phyloP scores from a whole-genome alignment of 1,140 invertebrate genomes.

The Rhagoletis zephyria region DNA sequence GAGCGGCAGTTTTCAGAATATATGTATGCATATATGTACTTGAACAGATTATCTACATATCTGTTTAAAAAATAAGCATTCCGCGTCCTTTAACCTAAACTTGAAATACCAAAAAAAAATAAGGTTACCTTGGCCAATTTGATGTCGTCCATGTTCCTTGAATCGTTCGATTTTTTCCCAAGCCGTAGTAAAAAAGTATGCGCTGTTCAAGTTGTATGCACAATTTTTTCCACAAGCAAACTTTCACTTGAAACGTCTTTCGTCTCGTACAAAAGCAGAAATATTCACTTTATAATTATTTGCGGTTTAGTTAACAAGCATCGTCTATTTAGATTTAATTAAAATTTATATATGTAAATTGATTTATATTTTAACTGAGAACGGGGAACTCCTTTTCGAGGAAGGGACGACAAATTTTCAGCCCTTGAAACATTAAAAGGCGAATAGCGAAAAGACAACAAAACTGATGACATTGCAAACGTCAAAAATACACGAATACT shows the following conservation, averaged over 20 bases:
- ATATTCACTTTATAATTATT: not conserved
- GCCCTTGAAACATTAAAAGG: not conserved
- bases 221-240: not conserved
- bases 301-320: not conserved
- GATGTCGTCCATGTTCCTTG: slow-evolving; percentile 53
- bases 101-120: not conserved
- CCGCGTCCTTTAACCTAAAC: no score
- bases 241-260: slow-evolving; percentile 10
- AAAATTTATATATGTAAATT: not conserved
- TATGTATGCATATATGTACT: not conserved
- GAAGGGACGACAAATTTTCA: not conserved
- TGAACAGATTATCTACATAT: no score
- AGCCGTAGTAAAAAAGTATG: not conserved
- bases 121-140: slow-evolving; percentile 53
- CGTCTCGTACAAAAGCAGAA: not conserved
- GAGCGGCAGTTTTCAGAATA: not conserved
- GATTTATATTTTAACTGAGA: not conserved
- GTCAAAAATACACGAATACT: not conserved
- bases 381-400: not conserved
- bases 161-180: not conserved
- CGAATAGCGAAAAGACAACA: not conserved
- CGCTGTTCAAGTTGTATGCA: slow-evolving; percentile 14
- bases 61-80: no score
- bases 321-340: not conserved
- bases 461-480: not conserved